Evolutionary conservation across 2,797 vertebrate genomes (phyloP).

Genomic region (Vespertilio murinus): DNA sequence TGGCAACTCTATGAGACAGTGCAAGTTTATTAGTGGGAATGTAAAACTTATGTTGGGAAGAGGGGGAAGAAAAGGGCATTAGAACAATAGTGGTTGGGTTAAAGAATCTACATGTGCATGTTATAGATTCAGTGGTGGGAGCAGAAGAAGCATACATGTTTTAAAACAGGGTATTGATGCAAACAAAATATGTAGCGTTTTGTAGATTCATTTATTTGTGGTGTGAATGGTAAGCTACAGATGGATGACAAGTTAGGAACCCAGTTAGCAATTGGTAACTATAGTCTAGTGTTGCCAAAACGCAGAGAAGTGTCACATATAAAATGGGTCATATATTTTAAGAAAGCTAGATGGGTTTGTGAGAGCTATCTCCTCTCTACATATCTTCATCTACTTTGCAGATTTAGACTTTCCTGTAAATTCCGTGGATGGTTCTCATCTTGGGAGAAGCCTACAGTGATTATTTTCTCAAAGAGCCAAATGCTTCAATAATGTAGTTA

Average conservation of each 20-base stretch:
- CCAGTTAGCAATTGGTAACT: neutral
- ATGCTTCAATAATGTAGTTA: neutral
- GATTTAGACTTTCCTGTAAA: neutral
- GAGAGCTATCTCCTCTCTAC: neutral
- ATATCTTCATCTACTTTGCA: neutral
- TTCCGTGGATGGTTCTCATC: neutral
- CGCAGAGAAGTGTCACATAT: neutral
- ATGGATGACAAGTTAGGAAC: neutral
- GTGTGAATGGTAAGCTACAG: neutral
- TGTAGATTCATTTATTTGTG: neutral
- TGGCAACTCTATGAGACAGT: neutral
- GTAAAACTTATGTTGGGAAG: neutral
- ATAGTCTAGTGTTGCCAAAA: neutral
- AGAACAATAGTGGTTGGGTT: neutral
- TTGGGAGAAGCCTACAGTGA: neutral
- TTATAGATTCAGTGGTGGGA: neutral
- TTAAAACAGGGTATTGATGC: neutral
- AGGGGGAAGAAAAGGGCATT: neutral
- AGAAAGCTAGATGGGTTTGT: neutral
- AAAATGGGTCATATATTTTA: neutral
- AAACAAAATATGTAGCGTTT: neutral
- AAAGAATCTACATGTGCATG: neutral
- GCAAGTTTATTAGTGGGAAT: neutral
- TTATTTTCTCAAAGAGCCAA: neutral
- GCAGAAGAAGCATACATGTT: neutral